Evolutionary conservation across 2,888 invertebrate genomes (phyloP).

Genomic region (Drosophila trichaetosa): DNA sequence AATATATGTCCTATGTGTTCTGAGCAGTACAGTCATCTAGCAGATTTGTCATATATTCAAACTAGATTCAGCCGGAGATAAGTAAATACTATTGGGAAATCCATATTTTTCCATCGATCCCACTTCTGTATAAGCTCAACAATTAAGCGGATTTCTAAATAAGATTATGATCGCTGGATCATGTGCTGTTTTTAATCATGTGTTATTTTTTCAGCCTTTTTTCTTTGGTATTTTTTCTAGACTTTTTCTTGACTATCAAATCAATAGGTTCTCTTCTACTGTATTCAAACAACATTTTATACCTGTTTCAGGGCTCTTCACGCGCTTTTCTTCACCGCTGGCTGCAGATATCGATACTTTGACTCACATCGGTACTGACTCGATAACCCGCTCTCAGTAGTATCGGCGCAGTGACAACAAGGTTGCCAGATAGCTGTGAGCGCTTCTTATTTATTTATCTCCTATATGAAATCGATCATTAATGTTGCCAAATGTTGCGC

Average conservation of each 20-base stretch:
- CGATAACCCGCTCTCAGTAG: no score
- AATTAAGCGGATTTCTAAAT: neutral
- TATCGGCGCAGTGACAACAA: no score
- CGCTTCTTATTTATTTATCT: no score
- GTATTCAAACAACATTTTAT: neutral
- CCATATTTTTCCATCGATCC: neutral
- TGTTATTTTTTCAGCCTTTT: neutral
- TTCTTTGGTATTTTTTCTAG: neutral
- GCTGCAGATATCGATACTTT: no score
- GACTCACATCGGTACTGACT: no score
- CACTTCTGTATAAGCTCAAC: neutral
- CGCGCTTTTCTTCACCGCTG: no score
- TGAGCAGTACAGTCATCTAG: neutral
- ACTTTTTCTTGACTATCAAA: neutral
- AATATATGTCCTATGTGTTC: neutral
- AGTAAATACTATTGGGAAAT: accelerated
- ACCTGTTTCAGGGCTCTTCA: neutral
- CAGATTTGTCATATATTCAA: neutral
- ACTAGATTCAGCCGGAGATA: neutral
- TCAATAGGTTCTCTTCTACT: no score
- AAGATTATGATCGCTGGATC: neutral
- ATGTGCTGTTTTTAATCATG: neutral
- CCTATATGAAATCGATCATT: no score
- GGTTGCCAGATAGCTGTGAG: no score
- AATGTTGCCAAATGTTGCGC: neutral